Percentiles rank a stretch among this genome's conserved stretches.
phyloP scores from a whole-genome alignment of 2,113 vertebrate species.

The Hymenochirus boettgeri region DNA sequence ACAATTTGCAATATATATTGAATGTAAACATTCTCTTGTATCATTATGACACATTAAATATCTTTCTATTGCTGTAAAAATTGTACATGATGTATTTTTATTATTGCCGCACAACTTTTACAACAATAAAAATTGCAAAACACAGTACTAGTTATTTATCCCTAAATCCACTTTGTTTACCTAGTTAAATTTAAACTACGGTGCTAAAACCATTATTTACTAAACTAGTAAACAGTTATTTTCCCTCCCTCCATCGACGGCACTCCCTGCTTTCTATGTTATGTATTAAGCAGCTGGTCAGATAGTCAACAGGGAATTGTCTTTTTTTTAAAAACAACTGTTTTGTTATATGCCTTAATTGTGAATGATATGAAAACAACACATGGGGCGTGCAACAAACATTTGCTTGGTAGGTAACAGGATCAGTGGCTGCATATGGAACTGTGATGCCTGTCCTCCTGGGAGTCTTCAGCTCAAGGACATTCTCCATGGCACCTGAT shows the following conservation, averaged over 20 bases:
- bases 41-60: too few relatives aligned
- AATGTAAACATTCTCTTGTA: too few relatives aligned
- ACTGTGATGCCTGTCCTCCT: not conserved
- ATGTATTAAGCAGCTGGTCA: not conserved
- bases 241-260: too few relatives aligned
- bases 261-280: not conserved
- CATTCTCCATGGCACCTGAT: not conserved
- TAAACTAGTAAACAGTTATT: too few relatives aligned
- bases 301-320: not conserved
- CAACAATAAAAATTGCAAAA: too few relatives aligned
- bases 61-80: too few relatives aligned
- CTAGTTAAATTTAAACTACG: constrained; percentile 21
- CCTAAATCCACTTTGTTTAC: too few relatives aligned
- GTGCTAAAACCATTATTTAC: not conserved
- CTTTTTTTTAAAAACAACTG: not conserved
- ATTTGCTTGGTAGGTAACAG: not conserved
- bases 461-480: not conserved
- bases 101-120: too few relatives aligned
- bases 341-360: not conserved
- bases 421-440: not conserved
- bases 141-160: too few relatives aligned
- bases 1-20: too few relatives aligned
- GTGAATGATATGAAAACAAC: not conserved
- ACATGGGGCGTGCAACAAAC: not conserved
- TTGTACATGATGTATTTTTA: too few relatives aligned